Evolutionary conservation across 2,797 vertebrate genomes (phyloP), one percentile per base, ranked within the genome.

Genomic region (Halcyon leucocephala): DNA sequence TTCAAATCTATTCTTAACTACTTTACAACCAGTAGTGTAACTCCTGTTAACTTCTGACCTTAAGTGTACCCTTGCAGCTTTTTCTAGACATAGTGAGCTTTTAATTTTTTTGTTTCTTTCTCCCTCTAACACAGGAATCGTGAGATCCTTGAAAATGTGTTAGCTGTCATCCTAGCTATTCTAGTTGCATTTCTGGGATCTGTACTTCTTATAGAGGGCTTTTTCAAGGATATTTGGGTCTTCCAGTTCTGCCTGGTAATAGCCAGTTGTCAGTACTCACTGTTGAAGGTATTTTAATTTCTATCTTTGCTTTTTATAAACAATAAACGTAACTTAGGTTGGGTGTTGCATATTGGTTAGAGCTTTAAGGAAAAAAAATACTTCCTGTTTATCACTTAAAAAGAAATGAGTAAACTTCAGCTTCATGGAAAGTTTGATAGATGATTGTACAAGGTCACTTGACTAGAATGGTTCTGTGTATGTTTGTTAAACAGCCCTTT

Each of bases 191-290:
- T 99, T 96, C 98, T 99, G 97, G 99, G 99, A 83, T 99, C 99
- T 69, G 94, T 99, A 95, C 98, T 99, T 97, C 99, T 99, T 80
- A 99, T 99, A 95, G 98, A 99, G 88, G 99, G 99, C 77, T 99
- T 99, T 98, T 99, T 99, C 98, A 99, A 99, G 60, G 99, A 99
- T 98, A 99, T 99, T 97, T 99, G 99, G 99, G 99, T 99, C 96
- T 99, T 99, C 98, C 99, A 99, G 98, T 99, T 99, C 98, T 99
- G 99, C 98, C 98, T 99, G 89, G 99, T 99, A 96, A 99, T 99
- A 95, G 99, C 99, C 82, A 99, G 99, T 97, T 99, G 99, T 98
- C 99, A 99, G 77, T 99, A 99, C 98, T 99, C 99, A 6, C 98
- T 99, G 71, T 97, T 99, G 46, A 99, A 99, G 99, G 99, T 99